These are phyloP conservation scores for Sturnus vulgaris DNA, from an alignment of 2,113 vertebrate genomes.

Conservation along the genomic window DNA sequence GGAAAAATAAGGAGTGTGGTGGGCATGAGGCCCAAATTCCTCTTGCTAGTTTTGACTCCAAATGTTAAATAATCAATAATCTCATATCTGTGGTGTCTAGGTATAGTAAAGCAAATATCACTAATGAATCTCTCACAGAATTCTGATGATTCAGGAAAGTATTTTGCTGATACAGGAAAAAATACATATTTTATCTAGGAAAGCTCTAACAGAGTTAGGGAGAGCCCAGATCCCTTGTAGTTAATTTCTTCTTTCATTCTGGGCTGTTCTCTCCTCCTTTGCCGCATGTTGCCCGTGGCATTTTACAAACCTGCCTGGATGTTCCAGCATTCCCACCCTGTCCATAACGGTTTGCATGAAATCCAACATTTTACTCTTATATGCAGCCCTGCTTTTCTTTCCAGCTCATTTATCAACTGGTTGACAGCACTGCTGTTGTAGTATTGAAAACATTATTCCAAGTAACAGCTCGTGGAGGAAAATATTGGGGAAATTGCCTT, in stretches of 20 bases:
- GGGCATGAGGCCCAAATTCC: not conserved
- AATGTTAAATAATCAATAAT: not conserved
- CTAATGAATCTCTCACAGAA: not conserved
- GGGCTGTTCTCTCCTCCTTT: not conserved
- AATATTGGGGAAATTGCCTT: not conserved
- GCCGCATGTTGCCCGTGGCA: accelerated
- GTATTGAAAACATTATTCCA: not conserved
- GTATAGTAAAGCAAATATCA: not conserved
- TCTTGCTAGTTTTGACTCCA: not conserved
- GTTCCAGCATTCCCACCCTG: not conserved
- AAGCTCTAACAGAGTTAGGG: not conserved
- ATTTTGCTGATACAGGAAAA: not conserved
- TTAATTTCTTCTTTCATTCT: not conserved
- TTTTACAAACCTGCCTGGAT: not conserved
- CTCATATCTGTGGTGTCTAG: not conserved
- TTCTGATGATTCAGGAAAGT: not conserved
- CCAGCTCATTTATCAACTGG: not conserved
- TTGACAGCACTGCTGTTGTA: not conserved
- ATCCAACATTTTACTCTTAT: not conserved
- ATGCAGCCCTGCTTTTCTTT: not conserved
- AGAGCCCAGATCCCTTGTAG: not conserved
- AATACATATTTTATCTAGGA: accelerated
- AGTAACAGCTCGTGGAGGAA: not conserved
- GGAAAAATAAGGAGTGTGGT: not conserved
- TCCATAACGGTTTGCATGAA: not conserved